These are phyloP conservation scores for Cacoxenus indagator DNA, from an alignment of 2,888 invertebrate species.

Conservation along the genomic window DNA sequence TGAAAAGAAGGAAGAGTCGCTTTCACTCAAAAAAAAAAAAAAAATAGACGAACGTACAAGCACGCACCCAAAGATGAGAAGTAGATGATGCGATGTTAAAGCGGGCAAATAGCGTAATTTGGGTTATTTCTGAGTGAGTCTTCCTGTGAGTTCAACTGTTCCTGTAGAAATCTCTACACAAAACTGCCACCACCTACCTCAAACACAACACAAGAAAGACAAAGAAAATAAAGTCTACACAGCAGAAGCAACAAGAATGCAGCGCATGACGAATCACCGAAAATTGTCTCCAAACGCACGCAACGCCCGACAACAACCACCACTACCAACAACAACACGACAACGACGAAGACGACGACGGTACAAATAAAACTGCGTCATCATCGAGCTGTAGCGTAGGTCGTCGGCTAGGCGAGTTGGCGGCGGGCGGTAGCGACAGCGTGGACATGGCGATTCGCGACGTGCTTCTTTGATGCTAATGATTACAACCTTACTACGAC, in stretches of 20 bases:
- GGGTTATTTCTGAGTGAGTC: slow-evolving; percentile 29
- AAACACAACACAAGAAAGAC: background rate
- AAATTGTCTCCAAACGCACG: slow-evolving; percentile 30
- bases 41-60: background rate
- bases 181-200: background rate
- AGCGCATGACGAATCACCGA: slow-evolving; percentile 19
- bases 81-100: background rate
- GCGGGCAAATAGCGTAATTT: slow-evolving; percentile 10
- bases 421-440: slow-evolving; percentile 5
- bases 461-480: slow-evolving; percentile 20
- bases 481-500: background rate
- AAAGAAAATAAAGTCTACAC: slow-evolving; percentile 32
- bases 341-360: slow-evolving; percentile 42
- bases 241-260: slow-evolving; percentile 16
- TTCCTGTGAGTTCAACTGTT: background rate
- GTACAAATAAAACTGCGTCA: slow-evolving; percentile 42
- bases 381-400: slow-evolving; percentile 6
- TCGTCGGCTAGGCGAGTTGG: background rate
- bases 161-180: slow-evolving; percentile 6
- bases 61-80: too few relatives aligned
- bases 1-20: background rate
- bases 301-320: slow-evolving; percentile 38
- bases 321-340: slow-evolving; percentile 32
- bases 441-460: slow-evolving; percentile 13
- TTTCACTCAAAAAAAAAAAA: background rate